These are phyloP conservation scores for Pocillopora damicornis DNA, from an alignment of 64 coral and sea anemone genomes.

Conservation along the genomic window DNA sequence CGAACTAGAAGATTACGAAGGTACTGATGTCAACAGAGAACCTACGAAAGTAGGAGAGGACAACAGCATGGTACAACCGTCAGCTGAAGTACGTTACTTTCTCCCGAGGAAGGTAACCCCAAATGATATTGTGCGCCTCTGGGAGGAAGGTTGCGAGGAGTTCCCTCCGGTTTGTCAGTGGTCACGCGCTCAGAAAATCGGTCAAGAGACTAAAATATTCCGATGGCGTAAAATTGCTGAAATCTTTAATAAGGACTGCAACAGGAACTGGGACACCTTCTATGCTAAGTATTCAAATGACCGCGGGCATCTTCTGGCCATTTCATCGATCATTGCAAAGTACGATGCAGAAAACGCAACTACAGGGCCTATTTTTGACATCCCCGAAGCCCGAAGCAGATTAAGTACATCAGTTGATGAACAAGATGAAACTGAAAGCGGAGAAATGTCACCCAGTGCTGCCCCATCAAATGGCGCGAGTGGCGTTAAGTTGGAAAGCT, in stretches of 20 bases:
- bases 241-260: constrained; percentile 86
- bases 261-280: constrained; percentile 74
- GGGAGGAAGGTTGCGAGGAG: constrained; percentile 90
- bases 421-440: background rate
- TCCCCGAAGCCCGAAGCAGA: constrained; percentile 37
- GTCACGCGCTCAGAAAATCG: constrained; percentile 95
- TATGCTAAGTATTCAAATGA: constrained; percentile 84
- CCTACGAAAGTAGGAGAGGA: background rate
- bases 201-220: constrained; percentile 99
- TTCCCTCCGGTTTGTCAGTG: constrained; percentile 87
- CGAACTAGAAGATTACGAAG: constrained; percentile 42
- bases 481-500: constrained; percentile 33
- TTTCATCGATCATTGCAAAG: constrained; percentile 86
- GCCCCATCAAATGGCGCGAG: background rate
- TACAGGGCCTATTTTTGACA: constrained; percentile 79
- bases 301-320: constrained; percentile 67
- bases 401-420: background rate
- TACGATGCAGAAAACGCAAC: constrained; percentile 75
- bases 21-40: background rate
- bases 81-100: constrained; percentile 64
- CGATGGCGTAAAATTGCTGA: constrained; percentile 99
- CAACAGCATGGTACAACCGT: background rate
- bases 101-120: constrained; percentile 95
- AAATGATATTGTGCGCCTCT: constrained; percentile 87
- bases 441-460: background rate